Conservation (phyloP, 1,140 invertebrate species). For the Onthophagus taurus region DNA sequence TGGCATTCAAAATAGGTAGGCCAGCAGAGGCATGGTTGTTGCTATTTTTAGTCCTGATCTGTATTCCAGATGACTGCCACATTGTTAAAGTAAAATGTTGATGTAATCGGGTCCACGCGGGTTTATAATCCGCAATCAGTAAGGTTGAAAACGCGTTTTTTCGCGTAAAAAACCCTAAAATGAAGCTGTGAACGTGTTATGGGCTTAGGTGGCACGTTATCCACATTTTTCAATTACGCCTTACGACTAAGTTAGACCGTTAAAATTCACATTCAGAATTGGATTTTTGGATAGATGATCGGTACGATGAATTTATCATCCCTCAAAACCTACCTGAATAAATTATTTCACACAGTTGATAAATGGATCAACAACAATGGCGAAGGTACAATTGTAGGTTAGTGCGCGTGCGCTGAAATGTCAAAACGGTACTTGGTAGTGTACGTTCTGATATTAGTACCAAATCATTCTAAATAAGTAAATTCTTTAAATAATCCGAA, state of each 20-base stretch:
- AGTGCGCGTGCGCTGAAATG: slow-evolving; percentile 30
- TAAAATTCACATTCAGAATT: too few species aligned
- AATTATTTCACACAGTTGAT: slow-evolving; percentile 28
- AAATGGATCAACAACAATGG: slow-evolving; percentile 36
- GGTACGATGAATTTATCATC: too few species aligned
- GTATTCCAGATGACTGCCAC: not conserved
- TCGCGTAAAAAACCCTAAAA: slow-evolving; percentile 18
- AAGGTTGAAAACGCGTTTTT: slow-evolving; percentile 11
- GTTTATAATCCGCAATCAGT: slow-evolving; percentile 5
- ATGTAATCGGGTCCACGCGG: too few species aligned
- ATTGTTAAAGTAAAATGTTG: too few species aligned
- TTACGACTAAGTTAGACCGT: too few species aligned
- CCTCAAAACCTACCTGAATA: slow-evolving; percentile 32
- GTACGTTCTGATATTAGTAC: slow-evolving; percentile 7
- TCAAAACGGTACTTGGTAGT: slow-evolving; percentile 6
- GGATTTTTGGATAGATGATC: slow-evolving; percentile 8
- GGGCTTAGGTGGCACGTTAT: slow-evolving; percentile 30
- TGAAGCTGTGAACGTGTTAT: slow-evolving; percentile 12
- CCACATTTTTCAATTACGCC: too few species aligned
- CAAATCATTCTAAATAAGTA: not conserved
- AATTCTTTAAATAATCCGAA: not conserved
- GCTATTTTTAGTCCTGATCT: slow-evolving; percentile 10
- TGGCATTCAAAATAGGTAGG: slow-evolving; percentile 5
- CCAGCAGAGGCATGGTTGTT: slow-evolving; percentile 12
- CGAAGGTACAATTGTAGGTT: slow-evolving; percentile 35